Base-by-base conservation (phyloP, 2,888 invertebrate species). In the Limnephilus lunatus region DNA sequence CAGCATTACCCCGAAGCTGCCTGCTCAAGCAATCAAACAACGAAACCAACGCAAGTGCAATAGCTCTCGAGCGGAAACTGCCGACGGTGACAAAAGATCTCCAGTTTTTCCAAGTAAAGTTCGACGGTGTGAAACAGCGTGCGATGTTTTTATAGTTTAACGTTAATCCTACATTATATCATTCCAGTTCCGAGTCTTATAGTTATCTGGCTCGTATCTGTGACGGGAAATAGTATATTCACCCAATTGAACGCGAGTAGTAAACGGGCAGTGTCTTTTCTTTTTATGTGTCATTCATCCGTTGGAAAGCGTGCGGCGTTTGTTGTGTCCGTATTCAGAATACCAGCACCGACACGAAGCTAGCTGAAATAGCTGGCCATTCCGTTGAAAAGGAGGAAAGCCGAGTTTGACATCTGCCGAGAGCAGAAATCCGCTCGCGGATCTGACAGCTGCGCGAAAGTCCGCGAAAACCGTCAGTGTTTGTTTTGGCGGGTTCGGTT, bases 31-130 rank as follows among this genome's bases (percentile, higher is more conserved):
- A 39, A 85, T 80, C 39, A 15, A 81, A 81, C 39, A 39, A 30
- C 53, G 44, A 35, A 82, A 30, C 39, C 31, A 35, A 83, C 87
- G 35, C 82, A 32, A 83, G 81, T 90, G 90, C 82, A 44, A 68
- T 68, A 35, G 31, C 48, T 30, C 30, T 90, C 85, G 90, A 86
- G 35, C 92, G 90, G 90, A 91, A 90, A 86, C 89, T 87, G 91
- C 83, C 91, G 91, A 91, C 90, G 82, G 85, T 91, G 91, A 89
- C 91, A 91, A 92, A 92, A 91, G 87, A 92, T 91, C 80, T 68
- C 85, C 82, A 87, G 90, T 92, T 92, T 89, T 89, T 85, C 83
- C 83, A 85, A 32, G 85, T 89, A 90, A 92, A 92, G 92, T 92
- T 92, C 90, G 90, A 86, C 90, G 30, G 91, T 86, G 83, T 86